Percentiles rank a stretch among this genome's conserved stretches.
Evolutionary conservation across 2,888 invertebrate species (phyloP).

Genomic region (Eretmocerus hayati): DNA sequence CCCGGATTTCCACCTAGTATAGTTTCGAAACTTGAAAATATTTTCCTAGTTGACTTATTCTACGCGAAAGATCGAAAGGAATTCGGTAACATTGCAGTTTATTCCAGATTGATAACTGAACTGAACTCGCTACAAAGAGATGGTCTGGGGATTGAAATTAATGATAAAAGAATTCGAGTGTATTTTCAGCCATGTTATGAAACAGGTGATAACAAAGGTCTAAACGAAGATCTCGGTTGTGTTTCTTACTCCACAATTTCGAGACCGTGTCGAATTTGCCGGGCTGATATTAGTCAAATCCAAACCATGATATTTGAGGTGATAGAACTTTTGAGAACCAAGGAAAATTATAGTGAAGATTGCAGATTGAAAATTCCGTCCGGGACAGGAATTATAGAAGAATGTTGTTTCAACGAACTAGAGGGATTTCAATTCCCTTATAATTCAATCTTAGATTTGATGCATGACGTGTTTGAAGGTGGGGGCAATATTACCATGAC

Average conservation of each 20-base stretch:
- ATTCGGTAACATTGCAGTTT: background rate
- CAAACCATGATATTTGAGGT: slow-evolving; percentile 3
- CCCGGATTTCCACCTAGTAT: background rate
- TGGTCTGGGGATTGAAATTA: background rate
- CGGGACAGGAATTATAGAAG: slow-evolving; percentile 9
- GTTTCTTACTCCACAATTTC: slow-evolving; percentile 12
- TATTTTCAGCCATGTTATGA: slow-evolving; percentile 18
- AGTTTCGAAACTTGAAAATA: background rate
- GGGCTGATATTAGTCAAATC: background rate
- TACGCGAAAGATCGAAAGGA: background rate
- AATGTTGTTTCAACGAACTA: slow-evolving; percentile 17
- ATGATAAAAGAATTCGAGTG: slow-evolving; percentile 3
- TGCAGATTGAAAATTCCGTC: background rate
- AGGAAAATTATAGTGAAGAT: slow-evolving; percentile 8
- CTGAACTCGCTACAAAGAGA: background rate
- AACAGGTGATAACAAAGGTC: slow-evolving; percentile 17
- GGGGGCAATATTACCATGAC: slow-evolving; percentile 17
- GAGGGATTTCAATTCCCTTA: slow-evolving; percentile 11
- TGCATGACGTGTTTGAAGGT: slow-evolving; percentile 25
- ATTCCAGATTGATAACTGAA: background rate
- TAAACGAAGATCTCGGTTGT: slow-evolving; percentile 17
- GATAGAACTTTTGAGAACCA: slow-evolving; percentile 2
- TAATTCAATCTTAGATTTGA: slow-evolving; percentile 18
- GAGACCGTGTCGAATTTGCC: slow-evolving; percentile 1
- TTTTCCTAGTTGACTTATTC: background rate